A percentile compares a stretch with the other conserved stretches of the same genome.
Evolutionary conservation across 2,888 invertebrate genomes (phyloP).

Genomic region (Hipparchia semele): DNA sequence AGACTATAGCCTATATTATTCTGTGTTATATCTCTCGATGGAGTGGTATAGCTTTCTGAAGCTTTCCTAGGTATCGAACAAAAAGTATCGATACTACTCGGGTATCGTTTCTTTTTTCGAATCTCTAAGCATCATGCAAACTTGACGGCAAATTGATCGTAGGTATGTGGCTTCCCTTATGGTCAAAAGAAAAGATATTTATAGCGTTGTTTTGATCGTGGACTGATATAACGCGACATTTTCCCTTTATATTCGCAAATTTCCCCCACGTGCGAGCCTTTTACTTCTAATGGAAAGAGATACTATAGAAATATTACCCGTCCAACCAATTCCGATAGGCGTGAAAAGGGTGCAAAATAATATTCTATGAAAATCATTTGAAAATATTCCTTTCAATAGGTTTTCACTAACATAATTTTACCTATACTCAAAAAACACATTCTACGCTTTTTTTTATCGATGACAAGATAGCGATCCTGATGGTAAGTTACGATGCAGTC

Average conservation of each 20-base stretch:
- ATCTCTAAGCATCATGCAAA: too few relatives aligned
- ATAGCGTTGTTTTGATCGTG: constrained; percentile 31
- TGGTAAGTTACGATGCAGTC: too few relatives aligned
- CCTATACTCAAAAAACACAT: too few relatives aligned
- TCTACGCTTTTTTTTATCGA: too few relatives aligned
- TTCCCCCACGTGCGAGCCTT: constrained; percentile 28
- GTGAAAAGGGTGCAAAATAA: constrained; percentile 16
- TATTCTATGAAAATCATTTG: constrained; percentile 10
- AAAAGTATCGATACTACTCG: too few relatives aligned
- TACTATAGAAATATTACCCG: constrained; percentile 29
- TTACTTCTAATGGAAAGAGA: constrained; percentile 27
- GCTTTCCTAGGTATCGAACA: too few relatives aligned
- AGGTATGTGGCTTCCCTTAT: background rate
- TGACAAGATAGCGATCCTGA: too few relatives aligned
- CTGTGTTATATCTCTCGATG: too few relatives aligned
- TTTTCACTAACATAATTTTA: background rate
- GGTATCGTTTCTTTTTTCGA: too few relatives aligned
- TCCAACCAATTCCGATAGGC: constrained; percentile 23
- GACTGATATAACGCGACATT: constrained; percentile 22
- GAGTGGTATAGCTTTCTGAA: too few relatives aligned
- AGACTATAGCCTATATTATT: too few relatives aligned
- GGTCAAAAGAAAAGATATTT: constrained; percentile 21
- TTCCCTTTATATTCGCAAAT: constrained; percentile 24
- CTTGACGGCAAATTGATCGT: too few relatives aligned
- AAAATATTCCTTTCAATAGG: background rate